A percentile compares a stretch with the other conserved stretches of the same genome.
phyloP scores from a whole-genome alignment of 2,797 vertebrate genomes.

The Brotula barbata region DNA sequence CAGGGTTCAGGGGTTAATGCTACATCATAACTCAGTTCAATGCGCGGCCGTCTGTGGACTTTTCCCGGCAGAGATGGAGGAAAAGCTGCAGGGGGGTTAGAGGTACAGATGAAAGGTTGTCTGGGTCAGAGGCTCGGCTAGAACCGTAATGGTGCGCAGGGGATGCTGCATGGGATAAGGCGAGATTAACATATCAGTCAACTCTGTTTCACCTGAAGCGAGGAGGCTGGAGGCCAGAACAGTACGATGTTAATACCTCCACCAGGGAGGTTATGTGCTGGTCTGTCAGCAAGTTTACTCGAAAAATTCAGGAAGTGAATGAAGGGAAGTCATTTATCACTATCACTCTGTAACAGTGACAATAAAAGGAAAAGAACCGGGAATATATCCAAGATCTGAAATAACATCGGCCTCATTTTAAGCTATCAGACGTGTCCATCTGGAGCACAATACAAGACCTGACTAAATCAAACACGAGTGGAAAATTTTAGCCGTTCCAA shows the following conservation, averaged over 20 bases:
- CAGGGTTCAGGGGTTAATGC: conserved; percentile 44
- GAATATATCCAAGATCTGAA: too few relatives aligned
- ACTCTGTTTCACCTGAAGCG: not conserved
- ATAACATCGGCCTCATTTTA: too few relatives aligned
- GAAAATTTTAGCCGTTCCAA: too few relatives aligned
- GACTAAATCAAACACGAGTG: too few relatives aligned
- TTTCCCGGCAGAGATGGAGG: not conserved
- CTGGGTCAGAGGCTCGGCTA: conserved; percentile 17
- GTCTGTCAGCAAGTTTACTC: too few relatives aligned
- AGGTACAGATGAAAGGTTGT: not conserved
- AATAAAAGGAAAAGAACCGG: too few relatives aligned
- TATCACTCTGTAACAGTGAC: too few relatives aligned
- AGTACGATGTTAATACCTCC: not conserved
- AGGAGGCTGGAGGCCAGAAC: not conserved
- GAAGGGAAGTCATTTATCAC: too few relatives aligned
- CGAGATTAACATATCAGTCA: conserved; percentile 16
- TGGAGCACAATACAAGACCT: too few relatives aligned
- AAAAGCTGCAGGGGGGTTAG: not conserved
- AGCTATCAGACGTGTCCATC: too few relatives aligned
- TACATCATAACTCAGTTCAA: conserved; percentile 50
- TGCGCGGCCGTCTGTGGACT: not conserved
- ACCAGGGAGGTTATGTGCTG: too few relatives aligned
- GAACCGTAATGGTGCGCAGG: conserved; percentile 1
- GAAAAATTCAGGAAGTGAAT: too few relatives aligned
- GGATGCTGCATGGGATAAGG: conserved; percentile 7